Conservation (phyloP, 2,113 vertebrate species). For the Erythrocercus mccallii region DNA sequence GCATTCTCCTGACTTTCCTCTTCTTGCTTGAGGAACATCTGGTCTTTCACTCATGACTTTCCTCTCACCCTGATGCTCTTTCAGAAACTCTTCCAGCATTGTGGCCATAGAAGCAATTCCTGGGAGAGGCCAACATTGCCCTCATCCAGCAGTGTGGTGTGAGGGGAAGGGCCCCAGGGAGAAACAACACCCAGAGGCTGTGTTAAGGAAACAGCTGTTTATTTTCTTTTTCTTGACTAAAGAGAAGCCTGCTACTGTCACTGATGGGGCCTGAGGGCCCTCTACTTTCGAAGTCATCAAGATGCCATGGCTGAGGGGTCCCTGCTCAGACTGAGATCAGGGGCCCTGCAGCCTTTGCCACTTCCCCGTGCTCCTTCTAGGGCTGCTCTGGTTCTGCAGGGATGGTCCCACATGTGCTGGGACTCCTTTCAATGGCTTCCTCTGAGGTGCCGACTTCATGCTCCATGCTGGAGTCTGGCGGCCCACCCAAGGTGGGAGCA, state of each 20-base stretch:
- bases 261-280: fast-evolving
- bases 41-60: neutral
- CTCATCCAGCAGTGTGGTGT: fast-evolving
- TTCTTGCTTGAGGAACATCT: neutral
- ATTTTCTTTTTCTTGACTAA: neutral
- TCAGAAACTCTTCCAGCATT: neutral
- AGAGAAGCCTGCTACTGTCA: neutral
- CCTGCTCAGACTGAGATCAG: neutral
- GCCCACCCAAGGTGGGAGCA: fast-evolving
- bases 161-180: neutral
- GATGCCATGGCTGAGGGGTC: neutral
- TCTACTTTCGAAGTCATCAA: fast-evolving
- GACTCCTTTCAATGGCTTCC: fast-evolving
- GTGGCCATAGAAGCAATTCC: neutral
- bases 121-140: no score
- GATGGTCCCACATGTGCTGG: fast-evolving
- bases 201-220: neutral
- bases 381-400: neutral
- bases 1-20: neutral
- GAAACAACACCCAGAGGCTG: no score
- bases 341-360: neutral
- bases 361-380: neutral
- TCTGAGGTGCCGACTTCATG: fast-evolving
- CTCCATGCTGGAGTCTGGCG: fast-evolving
- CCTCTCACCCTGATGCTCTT: no score